Evolutionary conservation across 1,140 invertebrate species (phyloP).

Genomic region (Penaeus vannamei): DNA sequence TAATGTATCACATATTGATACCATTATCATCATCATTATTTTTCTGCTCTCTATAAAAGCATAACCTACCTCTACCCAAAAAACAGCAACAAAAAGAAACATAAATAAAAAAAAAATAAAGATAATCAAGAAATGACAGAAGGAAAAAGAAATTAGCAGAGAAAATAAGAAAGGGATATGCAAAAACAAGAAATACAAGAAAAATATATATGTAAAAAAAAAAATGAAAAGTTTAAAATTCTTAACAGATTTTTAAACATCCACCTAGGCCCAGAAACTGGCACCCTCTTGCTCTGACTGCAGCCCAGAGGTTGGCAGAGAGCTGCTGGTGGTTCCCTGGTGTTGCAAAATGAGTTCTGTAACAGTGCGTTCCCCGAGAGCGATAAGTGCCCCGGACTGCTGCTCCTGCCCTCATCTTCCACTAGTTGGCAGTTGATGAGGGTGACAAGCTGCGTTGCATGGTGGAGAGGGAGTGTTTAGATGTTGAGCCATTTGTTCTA

Average conservation of each 20-base stretch:
- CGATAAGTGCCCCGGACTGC: constrained; percentile 88
- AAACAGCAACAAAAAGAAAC: no score
- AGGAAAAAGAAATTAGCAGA: no score
- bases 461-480: constrained; percentile 84
- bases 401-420: constrained; percentile 83
- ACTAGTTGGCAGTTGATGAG: constrained; percentile 93
- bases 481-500: constrained; percentile 70
- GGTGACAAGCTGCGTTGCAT: constrained; percentile 95
- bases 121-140: no score
- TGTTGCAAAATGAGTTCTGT: constrained; percentile 96
- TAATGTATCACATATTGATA: no score
- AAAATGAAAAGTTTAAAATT: no score
- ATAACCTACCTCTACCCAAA: no score
- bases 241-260: not conserved
- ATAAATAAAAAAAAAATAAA: no score
- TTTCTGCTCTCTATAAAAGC: no score
- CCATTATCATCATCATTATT: no score
- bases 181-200: no score
- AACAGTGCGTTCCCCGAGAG: constrained; percentile 94
- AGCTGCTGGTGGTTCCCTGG: constrained; percentile 93
- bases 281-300: constrained; percentile 95
- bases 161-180: no score
- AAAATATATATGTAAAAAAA: no score
- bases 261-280: constrained; percentile 96
- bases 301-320: constrained; percentile 96